Conservation (phyloP, 1,140 invertebrate genomes). For the Laupala kohalensis region DNA sequence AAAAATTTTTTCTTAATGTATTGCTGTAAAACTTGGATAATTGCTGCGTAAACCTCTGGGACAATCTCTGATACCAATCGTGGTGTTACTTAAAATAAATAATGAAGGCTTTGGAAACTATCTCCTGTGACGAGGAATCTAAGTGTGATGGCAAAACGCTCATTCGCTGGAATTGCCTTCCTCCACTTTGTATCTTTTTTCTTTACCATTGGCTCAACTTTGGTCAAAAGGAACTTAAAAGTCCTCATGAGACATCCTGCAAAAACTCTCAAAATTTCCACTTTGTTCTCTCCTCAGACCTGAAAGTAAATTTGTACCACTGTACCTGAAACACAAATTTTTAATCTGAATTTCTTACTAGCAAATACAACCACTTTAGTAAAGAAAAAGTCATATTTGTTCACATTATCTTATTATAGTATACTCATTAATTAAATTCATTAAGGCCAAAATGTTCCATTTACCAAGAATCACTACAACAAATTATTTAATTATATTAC, state of each 20-base stretch:
- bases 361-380: too few species aligned
- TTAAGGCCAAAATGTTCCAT: too few species aligned
- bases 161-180: conserved; percentile 19
- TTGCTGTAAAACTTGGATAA: conserved; percentile 17
- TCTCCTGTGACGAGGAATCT: conserved; percentile 23
- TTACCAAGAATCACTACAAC: too few species aligned
- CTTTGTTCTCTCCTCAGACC: conserved; percentile 6
- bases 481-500: too few species aligned
- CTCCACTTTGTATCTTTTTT: conserved; percentile 18
- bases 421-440: too few species aligned
- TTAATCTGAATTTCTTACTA: too few species aligned
- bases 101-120: conserved; percentile 21
- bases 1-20: conserved; percentile 22
- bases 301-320: too few species aligned
- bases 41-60: conserved; percentile 18
- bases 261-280: conserved; percentile 18
- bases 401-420: too few species aligned
- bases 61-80: conserved; percentile 20
- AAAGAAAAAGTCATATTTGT: too few species aligned
- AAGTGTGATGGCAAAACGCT: conserved; percentile 21
- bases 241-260: conserved; percentile 15
- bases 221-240: conserved; percentile 15
- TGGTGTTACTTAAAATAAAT: conserved; percentile 23
- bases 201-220: conserved; percentile 6
- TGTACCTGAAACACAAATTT: too few species aligned